phyloP scores from a whole-genome alignment of 2,888 invertebrate genomes.

The Laothoe populi region DNA sequence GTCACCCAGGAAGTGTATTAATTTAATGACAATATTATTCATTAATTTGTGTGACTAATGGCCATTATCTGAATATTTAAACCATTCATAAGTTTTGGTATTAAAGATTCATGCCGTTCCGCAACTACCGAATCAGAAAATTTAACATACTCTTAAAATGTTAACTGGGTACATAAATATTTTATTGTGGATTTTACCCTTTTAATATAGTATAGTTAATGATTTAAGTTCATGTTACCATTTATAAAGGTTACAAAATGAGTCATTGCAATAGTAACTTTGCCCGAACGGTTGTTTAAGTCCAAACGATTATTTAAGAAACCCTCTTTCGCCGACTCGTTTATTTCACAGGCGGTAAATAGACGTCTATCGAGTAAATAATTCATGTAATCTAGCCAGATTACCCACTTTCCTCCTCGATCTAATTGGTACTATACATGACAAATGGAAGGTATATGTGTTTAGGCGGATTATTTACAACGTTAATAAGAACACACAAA shows the following conservation, averaged over 20 bases:
- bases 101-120: not conserved
- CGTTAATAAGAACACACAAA: not conserved
- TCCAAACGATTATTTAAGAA: slow-evolving; percentile 5
- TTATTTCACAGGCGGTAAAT: slow-evolving; percentile 15
- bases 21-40: not conserved
- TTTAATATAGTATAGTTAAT: too few relatives aligned
- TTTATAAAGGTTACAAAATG: too few relatives aligned
- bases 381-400: slow-evolving; percentile 21
- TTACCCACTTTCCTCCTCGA: not conserved
- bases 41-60: not conserved
- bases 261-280: not conserved
- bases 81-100: not conserved
- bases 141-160: too few relatives aligned
- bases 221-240: too few relatives aligned
- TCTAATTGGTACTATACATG: slow-evolving; percentile 9
- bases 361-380: slow-evolving; percentile 19
- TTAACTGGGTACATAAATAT: too few relatives aligned
- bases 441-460: not conserved
- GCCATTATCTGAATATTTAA: not conserved
- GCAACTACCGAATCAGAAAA: not conserved
- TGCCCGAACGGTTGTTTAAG: not conserved
- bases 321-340: slow-evolving; percentile 1
- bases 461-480: not conserved
- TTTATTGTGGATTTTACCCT: not conserved
- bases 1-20: slow-evolving; percentile 3